These are phyloP conservation scores for Heterodera filipjevi DNA, from an alignment of 2,888 invertebrate genomes.

Conservation along the genomic window DNA sequence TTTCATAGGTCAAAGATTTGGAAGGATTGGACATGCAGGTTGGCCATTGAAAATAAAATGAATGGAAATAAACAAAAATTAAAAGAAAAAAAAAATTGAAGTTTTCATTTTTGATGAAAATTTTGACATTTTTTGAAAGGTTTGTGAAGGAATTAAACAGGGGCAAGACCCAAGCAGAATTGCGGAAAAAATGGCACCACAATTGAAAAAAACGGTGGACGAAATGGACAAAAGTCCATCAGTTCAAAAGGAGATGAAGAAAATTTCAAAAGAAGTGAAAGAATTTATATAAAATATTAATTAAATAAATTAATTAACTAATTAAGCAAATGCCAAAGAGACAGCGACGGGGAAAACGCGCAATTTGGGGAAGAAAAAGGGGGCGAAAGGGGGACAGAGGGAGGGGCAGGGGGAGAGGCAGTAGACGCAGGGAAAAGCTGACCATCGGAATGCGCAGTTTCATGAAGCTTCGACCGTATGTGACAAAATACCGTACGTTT, in stretches of 20 bases:
- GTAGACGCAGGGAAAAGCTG: not conserved
- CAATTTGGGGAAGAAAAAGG: not conserved
- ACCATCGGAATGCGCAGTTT: not conserved
- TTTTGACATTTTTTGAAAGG: not conserved
- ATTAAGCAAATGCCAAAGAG: not conserved
- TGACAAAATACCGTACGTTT: not conserved
- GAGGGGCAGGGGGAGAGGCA: not conserved
- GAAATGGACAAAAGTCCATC: constrained; percentile 6
- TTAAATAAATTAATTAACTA: not conserved
- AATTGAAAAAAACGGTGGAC: not conserved
- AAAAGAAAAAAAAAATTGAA: not conserved
- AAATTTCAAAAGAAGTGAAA: not conserved
- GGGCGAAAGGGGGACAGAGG: not conserved
- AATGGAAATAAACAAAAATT: too few relatives aligned
- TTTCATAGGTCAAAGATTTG: not conserved
- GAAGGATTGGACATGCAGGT: constrained; percentile 7
- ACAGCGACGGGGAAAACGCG: not conserved
- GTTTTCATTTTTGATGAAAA: not conserved
- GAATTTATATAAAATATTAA: not conserved
- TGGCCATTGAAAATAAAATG: too few relatives aligned
- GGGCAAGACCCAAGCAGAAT: not conserved
- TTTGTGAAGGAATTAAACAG: constrained; percentile 7
- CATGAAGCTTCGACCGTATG: not conserved
- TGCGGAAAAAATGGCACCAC: not conserved
- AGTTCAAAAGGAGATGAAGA: not conserved